A percentile compares a stretch with the other conserved stretches of the same genome.
These are phyloP conservation scores for Aegotheles bennettii DNA, from an alignment of 2,113 vertebrate species.

Conservation along the genomic window DNA sequence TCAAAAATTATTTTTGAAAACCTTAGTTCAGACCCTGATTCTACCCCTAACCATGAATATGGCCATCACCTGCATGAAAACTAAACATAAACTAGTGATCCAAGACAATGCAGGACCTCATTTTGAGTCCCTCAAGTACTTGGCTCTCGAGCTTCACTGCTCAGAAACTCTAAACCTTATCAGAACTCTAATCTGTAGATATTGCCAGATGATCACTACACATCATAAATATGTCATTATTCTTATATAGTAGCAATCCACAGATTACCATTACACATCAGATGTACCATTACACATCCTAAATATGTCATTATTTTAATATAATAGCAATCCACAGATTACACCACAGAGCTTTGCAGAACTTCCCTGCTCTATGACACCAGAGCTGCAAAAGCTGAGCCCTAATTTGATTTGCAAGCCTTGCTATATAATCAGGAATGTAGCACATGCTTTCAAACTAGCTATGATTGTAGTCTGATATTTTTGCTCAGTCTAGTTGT, in stretches of 20 bases:
- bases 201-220: not conserved
- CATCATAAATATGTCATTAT: not conserved
- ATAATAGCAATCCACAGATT: not conserved
- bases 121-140: not conserved
- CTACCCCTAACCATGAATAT: not conserved
- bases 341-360: not conserved
- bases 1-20: not conserved
- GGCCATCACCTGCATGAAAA: not conserved
- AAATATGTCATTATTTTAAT: not conserved
- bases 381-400: not conserved
- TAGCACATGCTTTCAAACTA: not conserved
- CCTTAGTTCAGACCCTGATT: not conserved
- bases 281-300: not conserved
- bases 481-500: not conserved
- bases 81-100: not conserved
- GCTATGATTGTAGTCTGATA: not conserved
- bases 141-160: not conserved
- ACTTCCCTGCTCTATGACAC: not conserved
- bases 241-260: not conserved
- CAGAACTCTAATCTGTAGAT: not conserved
- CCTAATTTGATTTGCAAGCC: not conserved
- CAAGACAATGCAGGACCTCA: not conserved
- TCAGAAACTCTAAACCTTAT: not conserved
- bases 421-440: not conserved
- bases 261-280: too few species aligned